Conservation (phyloP, 2,797 vertebrate genomes). For the Uromys caudimaculatus region DNA sequence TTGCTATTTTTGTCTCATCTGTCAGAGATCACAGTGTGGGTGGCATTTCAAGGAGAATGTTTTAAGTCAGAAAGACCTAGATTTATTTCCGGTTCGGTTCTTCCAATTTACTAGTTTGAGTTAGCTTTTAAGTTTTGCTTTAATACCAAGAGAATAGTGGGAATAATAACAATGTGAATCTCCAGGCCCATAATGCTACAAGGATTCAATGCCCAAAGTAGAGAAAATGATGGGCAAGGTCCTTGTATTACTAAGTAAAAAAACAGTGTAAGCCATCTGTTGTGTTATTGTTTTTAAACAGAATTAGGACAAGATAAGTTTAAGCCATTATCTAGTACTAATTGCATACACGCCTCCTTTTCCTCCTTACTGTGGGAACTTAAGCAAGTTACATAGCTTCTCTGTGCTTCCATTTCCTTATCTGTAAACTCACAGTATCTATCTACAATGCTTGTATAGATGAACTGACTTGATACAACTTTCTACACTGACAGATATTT, state of each 20-base stretch:
- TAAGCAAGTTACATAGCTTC: neutral
- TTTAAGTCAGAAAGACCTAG: slow-evolving; percentile 63
- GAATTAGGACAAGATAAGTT: neutral
- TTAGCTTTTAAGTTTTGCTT: slow-evolving; percentile 1
- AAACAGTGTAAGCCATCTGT: neutral
- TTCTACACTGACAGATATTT: neutral
- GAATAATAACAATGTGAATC: neutral
- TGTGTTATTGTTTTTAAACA: neutral
- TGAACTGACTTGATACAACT: neutral
- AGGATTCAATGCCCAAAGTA: neutral
- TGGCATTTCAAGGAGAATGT: slow-evolving; percentile 48
- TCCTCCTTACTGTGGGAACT: neutral
- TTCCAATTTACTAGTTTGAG: neutral
- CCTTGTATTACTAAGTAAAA: neutral
- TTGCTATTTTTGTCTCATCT: slow-evolving; percentile 71
- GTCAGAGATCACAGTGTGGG: slow-evolving; percentile 66
- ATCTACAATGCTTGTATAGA: neutral
- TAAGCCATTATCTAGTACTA: neutral
- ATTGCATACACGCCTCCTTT: neutral
- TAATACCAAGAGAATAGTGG: neutral
- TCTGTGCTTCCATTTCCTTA: neutral
- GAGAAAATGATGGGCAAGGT: neutral
- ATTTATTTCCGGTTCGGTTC: slow-evolving; percentile 41
- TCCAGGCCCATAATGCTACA: no score
- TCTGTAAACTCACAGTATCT: neutral